Evolutionary conservation across 2,797 vertebrate species (phyloP).

Genomic region (Meriones psammophilus): DNA sequence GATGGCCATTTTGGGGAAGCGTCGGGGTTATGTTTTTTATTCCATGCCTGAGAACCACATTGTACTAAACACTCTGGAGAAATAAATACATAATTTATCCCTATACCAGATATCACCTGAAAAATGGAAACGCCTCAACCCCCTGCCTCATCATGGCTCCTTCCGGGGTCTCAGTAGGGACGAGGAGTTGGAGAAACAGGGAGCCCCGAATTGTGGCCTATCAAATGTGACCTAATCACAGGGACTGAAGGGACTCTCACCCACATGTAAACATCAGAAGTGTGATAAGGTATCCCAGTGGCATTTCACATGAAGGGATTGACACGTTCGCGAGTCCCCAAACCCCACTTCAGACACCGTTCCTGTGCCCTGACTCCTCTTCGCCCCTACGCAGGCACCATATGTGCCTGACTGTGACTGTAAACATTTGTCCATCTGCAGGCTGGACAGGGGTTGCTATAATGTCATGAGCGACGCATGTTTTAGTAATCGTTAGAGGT

Average conservation of each 20-base stretch:
- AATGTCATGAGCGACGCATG: background rate
- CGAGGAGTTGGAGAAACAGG: background rate
- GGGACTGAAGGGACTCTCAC: background rate
- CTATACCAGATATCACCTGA: conserved; percentile 35
- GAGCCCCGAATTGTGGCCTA: background rate
- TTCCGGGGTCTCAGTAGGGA: conserved; percentile 47
- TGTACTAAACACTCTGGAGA: conserved; percentile 30
- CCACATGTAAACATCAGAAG: conserved; percentile 27
- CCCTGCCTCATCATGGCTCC: background rate
- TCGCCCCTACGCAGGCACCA: background rate
- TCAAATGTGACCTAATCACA: background rate
- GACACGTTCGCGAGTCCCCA: background rate
- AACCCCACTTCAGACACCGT: background rate
- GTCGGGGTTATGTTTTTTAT: background rate
- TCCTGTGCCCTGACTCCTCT: background rate
- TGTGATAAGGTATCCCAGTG: background rate
- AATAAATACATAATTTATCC: conserved; percentile 3
- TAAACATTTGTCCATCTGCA: background rate
- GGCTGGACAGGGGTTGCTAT: background rate
- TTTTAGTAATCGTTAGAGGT: background rate
- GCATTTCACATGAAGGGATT: conserved; percentile 50
- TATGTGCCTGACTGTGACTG: background rate
- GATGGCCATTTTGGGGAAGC: background rate
- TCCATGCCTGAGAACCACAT: conserved; percentile 17
- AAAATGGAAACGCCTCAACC: background rate